Percentiles rank a stretch among this genome's conserved stretches.
Conservation (phyloP, 2,113 vertebrate genomes). For the Osmerus mordax region DNA sequence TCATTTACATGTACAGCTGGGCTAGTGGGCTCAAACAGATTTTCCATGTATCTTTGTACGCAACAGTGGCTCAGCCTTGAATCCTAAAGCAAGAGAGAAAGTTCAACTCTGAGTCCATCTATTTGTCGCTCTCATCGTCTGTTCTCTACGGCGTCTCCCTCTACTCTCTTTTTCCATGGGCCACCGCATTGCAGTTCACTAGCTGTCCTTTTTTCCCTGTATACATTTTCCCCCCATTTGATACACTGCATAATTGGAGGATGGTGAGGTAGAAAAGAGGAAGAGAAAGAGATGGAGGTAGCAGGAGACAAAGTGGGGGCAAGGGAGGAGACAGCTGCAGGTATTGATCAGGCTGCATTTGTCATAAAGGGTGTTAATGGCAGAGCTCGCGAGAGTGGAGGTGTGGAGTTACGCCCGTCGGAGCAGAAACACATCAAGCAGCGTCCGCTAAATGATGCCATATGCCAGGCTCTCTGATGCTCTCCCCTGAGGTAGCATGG, state of each 20-base stretch:
- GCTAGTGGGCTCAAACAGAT: background rate
- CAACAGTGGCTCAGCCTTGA: background rate
- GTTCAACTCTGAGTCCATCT: slow-evolving; percentile 6
- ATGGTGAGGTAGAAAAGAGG: slow-evolving; percentile 6
- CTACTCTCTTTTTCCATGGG: background rate
- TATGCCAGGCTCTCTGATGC: background rate
- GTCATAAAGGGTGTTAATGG: slow-evolving; percentile 15
- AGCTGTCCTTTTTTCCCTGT: background rate
- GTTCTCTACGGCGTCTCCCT: background rate
- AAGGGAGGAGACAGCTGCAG: slow-evolving; percentile 17
- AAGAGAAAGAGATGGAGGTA: background rate
- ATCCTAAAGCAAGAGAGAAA: slow-evolving; percentile 1
- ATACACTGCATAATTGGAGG: slow-evolving; percentile 9
- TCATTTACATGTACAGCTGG: slow-evolving; percentile 3
- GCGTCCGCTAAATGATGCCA: slow-evolving; percentile 3
- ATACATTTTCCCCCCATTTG: slow-evolving; percentile 5
- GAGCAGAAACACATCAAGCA: background rate
- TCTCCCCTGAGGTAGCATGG: too few species aligned
- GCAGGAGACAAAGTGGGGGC: background rate
- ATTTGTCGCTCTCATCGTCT: background rate
- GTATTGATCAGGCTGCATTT: slow-evolving; percentile 24
- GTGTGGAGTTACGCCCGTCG: background rate
- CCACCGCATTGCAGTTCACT: slow-evolving; percentile 23
- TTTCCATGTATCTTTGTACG: background rate
- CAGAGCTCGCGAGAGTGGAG: background rate